Evolutionary conservation across 2,888 invertebrate species (phyloP), one percentile per base, ranked within the genome.

Genomic region (Oscheius onirici): DNA sequence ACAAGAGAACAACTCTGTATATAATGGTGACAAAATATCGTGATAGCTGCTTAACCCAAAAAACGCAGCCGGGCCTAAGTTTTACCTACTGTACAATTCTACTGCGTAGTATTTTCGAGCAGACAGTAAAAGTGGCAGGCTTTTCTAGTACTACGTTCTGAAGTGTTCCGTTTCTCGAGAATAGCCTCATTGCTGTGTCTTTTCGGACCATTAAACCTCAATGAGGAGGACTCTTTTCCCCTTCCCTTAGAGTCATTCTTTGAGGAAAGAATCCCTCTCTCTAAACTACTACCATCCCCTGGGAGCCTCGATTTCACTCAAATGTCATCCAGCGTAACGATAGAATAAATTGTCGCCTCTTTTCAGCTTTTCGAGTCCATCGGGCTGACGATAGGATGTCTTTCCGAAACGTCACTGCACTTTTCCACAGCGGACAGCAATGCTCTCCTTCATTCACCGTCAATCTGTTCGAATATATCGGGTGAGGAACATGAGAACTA

Each of bases 381-480:
- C 10, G 34, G 57, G 5, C 28, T 72, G 13, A 41, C 55, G 8
- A 67, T 79, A 43, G 73, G 71, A 61, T 79, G 79, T 41, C 72
- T 79, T 20, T 74, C 77, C 3, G 77, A 78, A 44, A 72, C 76
- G 28, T 79, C 79, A 17, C 65, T 79, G 2, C 77, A 79, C 44
- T 77, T 79, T 51, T 69, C 74, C 24, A 69, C 72, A n/a, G 69
- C 75, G 17, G 70, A 76, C 41, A 75, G 72, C 8, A 76, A 77
- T 52, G 73, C 77, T 11, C 67, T 78, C n/a, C 60, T 79, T 10
- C 75, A 79, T 71, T 79, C 79, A n/a, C 79, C 79, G 2, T 73
- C 79, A n/a, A 22, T 79, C 13, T 79, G 79, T 49, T 24, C 72
- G 6, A 63, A 65, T 40, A 22, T 49, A n/a, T 43, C 46, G 15